phyloP scores from a whole-genome alignment of 2,888 invertebrate genomes.

The Eumacrocentrus americanus region DNA sequence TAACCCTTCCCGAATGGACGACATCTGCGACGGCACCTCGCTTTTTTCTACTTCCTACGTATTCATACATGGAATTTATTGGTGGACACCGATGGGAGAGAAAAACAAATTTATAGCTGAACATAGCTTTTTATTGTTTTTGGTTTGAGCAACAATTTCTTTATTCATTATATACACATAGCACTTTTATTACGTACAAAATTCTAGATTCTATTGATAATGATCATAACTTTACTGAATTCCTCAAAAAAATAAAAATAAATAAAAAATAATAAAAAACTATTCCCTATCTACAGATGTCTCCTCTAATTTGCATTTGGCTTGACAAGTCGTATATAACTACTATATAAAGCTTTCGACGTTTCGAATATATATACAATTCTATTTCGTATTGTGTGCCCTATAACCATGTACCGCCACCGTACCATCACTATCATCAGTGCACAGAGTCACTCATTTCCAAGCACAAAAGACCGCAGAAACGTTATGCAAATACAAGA shows the following conservation, averaged over 20 bases:
- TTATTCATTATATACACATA: no score
- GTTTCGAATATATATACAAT: constrained; percentile 12
- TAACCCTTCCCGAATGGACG: constrained; percentile 51
- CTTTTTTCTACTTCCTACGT: background rate
- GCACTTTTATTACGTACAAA: no score
- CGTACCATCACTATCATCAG: background rate
- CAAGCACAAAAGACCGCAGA: constrained; percentile 53
- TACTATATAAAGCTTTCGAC: constrained; percentile 11
- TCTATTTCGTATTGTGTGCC: background rate
- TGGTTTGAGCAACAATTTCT: no score
- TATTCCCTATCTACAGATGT: no score
- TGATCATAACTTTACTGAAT: no score
- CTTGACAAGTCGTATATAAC: no score
- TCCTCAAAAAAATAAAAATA: no score
- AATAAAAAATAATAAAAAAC: no score
- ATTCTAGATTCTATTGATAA: no score
- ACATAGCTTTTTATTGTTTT: no score
- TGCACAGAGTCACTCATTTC: constrained; percentile 44
- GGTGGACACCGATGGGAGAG: no score
- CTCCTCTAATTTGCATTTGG: background rate
- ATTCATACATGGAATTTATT: background rate
- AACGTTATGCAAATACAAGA: constrained; percentile 52
- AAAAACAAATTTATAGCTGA: no score
- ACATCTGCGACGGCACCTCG: constrained; percentile 48
- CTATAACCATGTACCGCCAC: background rate